Base-by-base conservation (phyloP, 2,113 vertebrate genomes). In the Solenodon paradoxus region DNA sequence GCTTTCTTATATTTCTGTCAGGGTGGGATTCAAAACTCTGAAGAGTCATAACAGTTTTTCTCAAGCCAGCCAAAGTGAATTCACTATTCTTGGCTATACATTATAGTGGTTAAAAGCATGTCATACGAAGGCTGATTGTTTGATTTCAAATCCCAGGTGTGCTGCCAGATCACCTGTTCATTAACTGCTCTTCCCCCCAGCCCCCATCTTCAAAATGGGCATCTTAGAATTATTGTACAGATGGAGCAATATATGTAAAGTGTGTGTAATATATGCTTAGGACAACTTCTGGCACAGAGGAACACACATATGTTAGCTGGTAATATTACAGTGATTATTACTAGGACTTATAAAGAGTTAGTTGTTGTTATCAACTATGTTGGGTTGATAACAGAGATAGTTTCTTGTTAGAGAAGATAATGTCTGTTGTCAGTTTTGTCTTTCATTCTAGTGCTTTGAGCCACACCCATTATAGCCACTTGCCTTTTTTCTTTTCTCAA, bases 361-460 rank as follows among this genome's bases (percentile, higher is more conserved):
- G 20, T 71, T 69, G 42, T 38, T 87, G 28, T 93, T 72, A 5
- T 38, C 84, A 85, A 51, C 49, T 16, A 26, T 77, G 9, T 26
- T 85, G 38, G 9, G 6, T 32, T 88, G 32, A 40, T 61, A 61
- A n/a, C 16, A 85, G 42, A 94, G 71, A 59, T 68, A 61, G 9
- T 88, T 83, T 92, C 49, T 88, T 92, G 88, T 61, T 72, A 78
- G 77, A 91, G 68, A 84, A 79, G 85, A 11, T 28, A 42, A 61
- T 72, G 61, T 9, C 32, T 42, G 22, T 49, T 90, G 61, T 75
- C 61, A 15, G 16, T 88, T 86, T 75, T 75, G 40, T 72, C 26
- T 84, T 75, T 55, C 32, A 42, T 28, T 63, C 22, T n/a, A 15
- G 24, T 93, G 42, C 68, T 85, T 92, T 30, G 12, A 17, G 78